Evolutionary conservation across 2,888 invertebrate genomes (phyloP), one percentile per base, ranked within the genome.

Genomic region (Hydroisotoma schaefferi): DNA sequence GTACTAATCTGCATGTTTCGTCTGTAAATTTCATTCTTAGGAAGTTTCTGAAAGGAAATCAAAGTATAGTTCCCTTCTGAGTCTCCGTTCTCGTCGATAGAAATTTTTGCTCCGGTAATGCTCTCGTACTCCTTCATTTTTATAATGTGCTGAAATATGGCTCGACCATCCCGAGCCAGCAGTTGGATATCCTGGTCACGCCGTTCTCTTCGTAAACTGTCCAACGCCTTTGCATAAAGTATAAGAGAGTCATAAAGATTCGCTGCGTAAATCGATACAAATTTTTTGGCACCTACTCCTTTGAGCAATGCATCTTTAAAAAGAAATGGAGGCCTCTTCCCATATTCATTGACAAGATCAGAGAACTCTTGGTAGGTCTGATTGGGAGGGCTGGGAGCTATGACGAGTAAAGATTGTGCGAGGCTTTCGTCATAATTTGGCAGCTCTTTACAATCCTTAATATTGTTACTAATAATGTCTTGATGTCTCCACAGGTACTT

Each of bases 51-150:
- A 74, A 87, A 84, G 1, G 94, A 90, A 63, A 97, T 80, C 57
- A 98, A 88, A 0, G 97, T 94, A 80, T 94, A 98, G 78, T 98
- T 98, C 8, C 95, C 97, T 77, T 95, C 94, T 0, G 95, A 95
- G 77, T 98, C 95, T 2, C 95, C 98, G 73, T 88, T 85, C 72
- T 86, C 83, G 80, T 98, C 94, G 70, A 98, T 83, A 71, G 89
- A 88, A 74, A 97, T 93, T 64, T 87, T 87, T 75, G 94, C 88
- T 20, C 98, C 98, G 56, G 93, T 90, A 74, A 97, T 87, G 94
- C 94, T 94, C 81, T 84, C 85, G 78, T 92, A 94, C 8, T 87
- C 87, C 73, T 85, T 85, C 76, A 86, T 87, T 73, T 85, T 83
- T 71, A 94, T 88, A 77, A 95, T 93, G 68, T 87, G 86, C 71